Conservation (phyloP, 2,113 vertebrate genomes). For the Dipodomys stephensi region DNA sequence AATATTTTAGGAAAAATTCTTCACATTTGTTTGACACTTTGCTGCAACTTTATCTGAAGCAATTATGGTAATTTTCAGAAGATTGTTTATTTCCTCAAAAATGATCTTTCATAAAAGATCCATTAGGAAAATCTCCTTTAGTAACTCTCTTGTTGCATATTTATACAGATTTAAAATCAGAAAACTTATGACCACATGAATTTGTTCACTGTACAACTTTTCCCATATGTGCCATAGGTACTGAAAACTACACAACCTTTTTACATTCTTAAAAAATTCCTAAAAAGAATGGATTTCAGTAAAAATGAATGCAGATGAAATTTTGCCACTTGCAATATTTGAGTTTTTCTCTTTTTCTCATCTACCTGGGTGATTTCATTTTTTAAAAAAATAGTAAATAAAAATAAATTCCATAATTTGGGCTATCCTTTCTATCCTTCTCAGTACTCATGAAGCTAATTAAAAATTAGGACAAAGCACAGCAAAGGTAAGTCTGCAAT, state of each 20-base stretch:
- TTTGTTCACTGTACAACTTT: background rate
- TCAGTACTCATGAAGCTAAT: background rate
- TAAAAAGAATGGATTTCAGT: background rate
- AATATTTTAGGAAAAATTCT: background rate
- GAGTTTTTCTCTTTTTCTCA: background rate
- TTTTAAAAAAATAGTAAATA: background rate
- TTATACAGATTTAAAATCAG: background rate
- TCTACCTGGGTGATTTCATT: background rate
- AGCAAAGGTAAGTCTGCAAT: background rate
- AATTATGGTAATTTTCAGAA: background rate
- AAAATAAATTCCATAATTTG: background rate
- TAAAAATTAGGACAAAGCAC: background rate
- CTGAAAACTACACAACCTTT: background rate
- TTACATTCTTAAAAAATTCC: background rate
- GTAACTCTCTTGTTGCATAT: background rate
- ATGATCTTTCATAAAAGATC: constrained; percentile 14
- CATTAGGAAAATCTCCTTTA: background rate
- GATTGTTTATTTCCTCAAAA: background rate
- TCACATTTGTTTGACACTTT: background rate
- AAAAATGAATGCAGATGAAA: background rate
- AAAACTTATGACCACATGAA: background rate
- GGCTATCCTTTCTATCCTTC: background rate
- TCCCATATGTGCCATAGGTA: background rate
- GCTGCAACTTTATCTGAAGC: background rate
- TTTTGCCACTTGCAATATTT: background rate